phyloP scores from a whole-genome alignment of 2,113 vertebrate species.

The Neolamprologus sp. region DNA sequence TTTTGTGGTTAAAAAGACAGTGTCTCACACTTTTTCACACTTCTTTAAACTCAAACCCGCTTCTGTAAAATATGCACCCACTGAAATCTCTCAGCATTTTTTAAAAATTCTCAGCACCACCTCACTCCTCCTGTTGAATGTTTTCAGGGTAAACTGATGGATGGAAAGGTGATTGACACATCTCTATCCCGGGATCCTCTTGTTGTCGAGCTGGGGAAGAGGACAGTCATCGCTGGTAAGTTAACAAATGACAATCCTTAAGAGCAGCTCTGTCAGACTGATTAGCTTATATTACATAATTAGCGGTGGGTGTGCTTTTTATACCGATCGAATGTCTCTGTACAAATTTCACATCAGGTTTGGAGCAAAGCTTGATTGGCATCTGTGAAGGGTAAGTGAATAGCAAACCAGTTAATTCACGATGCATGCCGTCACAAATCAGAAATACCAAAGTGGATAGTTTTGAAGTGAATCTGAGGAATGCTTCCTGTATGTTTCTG shows the following conservation, averaged over 20 bases:
- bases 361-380: constrained; percentile 90
- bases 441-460: neutral
- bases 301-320: neutral
- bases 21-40: neutral
- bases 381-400: constrained; percentile 90
- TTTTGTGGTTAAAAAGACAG: neutral
- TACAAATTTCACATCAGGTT: constrained; percentile 66
- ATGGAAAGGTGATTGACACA: constrained; percentile 87
- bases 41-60: neutral
- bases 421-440: neutral
- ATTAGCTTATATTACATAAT: neutral
- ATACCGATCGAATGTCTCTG: neutral
- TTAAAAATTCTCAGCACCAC: neutral
- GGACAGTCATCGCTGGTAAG: constrained; percentile 86
- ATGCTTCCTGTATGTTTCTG: neutral
- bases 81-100: neutral
- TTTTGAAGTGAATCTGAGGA: neutral
- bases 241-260: neutral
- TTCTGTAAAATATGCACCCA: neutral
- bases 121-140: neutral
- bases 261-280: neutral
- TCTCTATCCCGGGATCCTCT: constrained; percentile 87
- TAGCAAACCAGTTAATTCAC: neutral
- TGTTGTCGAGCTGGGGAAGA: constrained; percentile 89
- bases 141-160: constrained; percentile 82